Evolutionary conservation across 2,797 vertebrate species (phyloP).

Genomic region (Channallabes apus): DNA sequence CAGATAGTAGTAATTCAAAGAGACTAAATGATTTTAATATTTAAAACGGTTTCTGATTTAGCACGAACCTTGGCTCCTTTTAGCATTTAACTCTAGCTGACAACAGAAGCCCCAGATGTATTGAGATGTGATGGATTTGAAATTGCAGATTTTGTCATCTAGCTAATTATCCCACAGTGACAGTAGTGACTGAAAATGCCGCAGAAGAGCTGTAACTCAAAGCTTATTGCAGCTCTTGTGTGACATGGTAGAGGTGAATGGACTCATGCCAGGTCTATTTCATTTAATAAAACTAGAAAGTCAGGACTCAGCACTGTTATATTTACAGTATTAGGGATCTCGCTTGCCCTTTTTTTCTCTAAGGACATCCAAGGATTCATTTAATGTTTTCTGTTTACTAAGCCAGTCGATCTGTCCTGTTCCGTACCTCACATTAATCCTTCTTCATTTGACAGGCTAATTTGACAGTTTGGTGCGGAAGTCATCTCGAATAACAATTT

Average conservation of each 20-base stretch:
- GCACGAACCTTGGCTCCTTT: neutral
- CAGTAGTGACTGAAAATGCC: slow-evolving; percentile 32
- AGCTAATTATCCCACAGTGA: slow-evolving; percentile 44
- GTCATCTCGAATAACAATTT: slow-evolving; percentile 34
- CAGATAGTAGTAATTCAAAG: neutral
- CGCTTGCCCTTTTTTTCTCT: slow-evolving; percentile 44
- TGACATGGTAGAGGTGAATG: slow-evolving; percentile 3
- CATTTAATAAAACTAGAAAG: slow-evolving; percentile 13
- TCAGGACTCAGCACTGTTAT: slow-evolving; percentile 2
- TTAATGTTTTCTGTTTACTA: slow-evolving; percentile 37
- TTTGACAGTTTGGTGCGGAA: slow-evolving; percentile 30
- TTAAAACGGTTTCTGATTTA: neutral
- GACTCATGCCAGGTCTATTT: neutral
- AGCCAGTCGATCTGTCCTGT: slow-evolving; percentile 37
- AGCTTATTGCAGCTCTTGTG: neutral
- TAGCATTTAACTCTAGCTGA: slow-evolving; percentile 4
- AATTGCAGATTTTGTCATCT: slow-evolving; percentile 30
- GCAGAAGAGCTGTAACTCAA: neutral
- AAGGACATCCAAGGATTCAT: slow-evolving; percentile 45
- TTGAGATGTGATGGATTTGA: slow-evolving; percentile 26
- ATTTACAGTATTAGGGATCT: slow-evolving; percentile 5
- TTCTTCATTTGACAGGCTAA: slow-evolving; percentile 38
- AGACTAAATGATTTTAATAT: neutral
- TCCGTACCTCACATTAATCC: slow-evolving; percentile 41
- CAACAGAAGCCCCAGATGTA: slow-evolving; percentile 37